These are phyloP conservation scores for Lacanobia oleracea DNA, from an alignment of 2,888 invertebrate genomes.

Conservation along the genomic window DNA sequence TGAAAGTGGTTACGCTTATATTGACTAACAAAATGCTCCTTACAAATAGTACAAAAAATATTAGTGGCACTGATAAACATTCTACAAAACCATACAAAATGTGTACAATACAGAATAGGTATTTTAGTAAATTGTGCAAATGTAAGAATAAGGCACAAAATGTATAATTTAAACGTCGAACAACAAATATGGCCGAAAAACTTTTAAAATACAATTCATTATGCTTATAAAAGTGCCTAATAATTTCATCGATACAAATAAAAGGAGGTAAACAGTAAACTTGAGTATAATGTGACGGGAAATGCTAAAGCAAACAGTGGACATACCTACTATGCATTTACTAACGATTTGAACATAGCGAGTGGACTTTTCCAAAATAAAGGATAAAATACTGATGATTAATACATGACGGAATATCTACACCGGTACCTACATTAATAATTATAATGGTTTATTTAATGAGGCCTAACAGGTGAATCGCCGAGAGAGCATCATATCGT, in stretches of 20 bases:
- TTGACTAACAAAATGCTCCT: constrained; percentile 85
- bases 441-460: constrained; percentile 26
- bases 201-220: constrained; percentile 59
- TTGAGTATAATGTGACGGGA: constrained; percentile 53
- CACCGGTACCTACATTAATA: constrained; percentile 52
- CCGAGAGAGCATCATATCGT: constrained; percentile 41
- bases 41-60: constrained; percentile 75
- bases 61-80: constrained; percentile 84
- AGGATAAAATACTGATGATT: constrained; percentile 80
- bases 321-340: constrained; percentile 51
- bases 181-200: constrained; percentile 65
- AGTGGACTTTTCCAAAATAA: constrained; percentile 58
- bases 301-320: constrained; percentile 47
- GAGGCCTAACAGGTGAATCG: constrained; percentile 55
- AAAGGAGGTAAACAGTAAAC: constrained; percentile 59
- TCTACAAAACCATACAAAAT: constrained; percentile 62
- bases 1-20: constrained; percentile 79
- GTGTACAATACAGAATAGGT: constrained; percentile 52
- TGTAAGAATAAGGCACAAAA: constrained; percentile 78
- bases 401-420: constrained; percentile 71
- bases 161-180: constrained; percentile 65
- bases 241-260: constrained; percentile 53
- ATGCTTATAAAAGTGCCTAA: constrained; percentile 59
- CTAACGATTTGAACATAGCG: constrained; percentile 40
- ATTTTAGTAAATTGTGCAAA: constrained; percentile 79